A percentile compares a stretch with the other conserved stretches of the same genome.
Conservation (phyloP, 2,797 vertebrate species). For the Rhinatrema bivittatum region DNA sequence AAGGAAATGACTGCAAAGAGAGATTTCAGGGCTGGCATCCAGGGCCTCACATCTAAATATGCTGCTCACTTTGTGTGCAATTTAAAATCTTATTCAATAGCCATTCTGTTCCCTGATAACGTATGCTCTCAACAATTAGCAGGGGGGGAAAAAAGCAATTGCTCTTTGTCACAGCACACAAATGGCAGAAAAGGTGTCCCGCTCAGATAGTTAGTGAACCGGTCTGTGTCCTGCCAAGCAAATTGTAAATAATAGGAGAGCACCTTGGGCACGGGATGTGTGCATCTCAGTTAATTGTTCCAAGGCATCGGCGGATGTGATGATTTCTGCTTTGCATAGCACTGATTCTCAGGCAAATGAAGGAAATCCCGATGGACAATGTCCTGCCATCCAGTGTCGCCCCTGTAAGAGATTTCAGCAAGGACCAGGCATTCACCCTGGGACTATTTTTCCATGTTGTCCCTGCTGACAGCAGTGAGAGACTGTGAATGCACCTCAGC, state of each 20-base stretch:
- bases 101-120: conserved; percentile 7
- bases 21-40: conserved; percentile 21
- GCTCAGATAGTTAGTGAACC: background rate
- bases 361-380: too few relatives aligned
- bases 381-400: too few relatives aligned
- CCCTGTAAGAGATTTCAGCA: too few relatives aligned
- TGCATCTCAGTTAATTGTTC: background rate
- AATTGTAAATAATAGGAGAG: background rate
- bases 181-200: background rate
- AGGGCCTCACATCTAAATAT: conserved; percentile 13
- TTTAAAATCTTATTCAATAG: conserved; percentile 18
- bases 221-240: background rate
- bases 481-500: too few relatives aligned
- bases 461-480: too few relatives aligned
- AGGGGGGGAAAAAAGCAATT: conserved; percentile 9
- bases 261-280: background rate
- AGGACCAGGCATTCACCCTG: too few relatives aligned
- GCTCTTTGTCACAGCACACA: conserved; percentile 14
- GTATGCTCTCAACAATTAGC: conserved; percentile 20
- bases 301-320: background rate
- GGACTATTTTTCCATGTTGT: too few relatives aligned
- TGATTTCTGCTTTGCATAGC: too few relatives aligned
- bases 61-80: conserved; percentile 14
- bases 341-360: too few relatives aligned
- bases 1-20: conserved; percentile 19